phyloP scores from a whole-genome alignment of 2,888 invertebrate genomes.

The Tenthredo notha region DNA sequence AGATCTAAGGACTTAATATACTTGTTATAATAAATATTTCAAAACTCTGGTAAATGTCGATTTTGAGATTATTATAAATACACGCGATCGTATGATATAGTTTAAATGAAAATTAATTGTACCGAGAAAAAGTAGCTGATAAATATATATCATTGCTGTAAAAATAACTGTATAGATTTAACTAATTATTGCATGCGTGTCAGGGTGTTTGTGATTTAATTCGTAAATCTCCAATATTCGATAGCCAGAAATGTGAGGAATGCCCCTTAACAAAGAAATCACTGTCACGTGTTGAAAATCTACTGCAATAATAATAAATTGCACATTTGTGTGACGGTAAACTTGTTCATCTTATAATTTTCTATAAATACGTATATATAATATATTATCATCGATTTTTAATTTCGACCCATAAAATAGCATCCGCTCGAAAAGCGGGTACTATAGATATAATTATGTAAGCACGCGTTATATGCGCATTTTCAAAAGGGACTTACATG shows the following conservation, averaged over 20 bases:
- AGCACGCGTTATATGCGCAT: constrained; percentile 34
- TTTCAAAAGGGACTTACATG: constrained; percentile 20
- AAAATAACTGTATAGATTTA: constrained; percentile 28
- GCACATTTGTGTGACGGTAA: not conserved
- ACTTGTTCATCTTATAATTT: not conserved
- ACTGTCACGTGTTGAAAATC: constrained; percentile 43
- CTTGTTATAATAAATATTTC: not conserved
- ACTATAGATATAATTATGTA: constrained; percentile 2
- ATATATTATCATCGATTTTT: not conserved
- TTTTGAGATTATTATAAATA: not conserved
- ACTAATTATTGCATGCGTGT: constrained; percentile 26
- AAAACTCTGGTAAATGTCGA: not conserved
- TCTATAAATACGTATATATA: not conserved
- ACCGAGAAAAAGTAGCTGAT: not conserved
- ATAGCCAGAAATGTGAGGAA: constrained; percentile 29
- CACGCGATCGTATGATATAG: not conserved
- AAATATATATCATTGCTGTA: not conserved
- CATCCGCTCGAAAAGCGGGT: not conserved
- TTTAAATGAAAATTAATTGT: not conserved
- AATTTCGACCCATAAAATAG: not conserved
- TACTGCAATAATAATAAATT: not conserved
- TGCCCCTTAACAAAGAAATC: constrained; percentile 37
- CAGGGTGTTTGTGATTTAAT: not conserved
- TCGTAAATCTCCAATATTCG: constrained; percentile 14
- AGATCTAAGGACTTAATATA: not conserved